Conservation (phyloP, 2,113 vertebrate species). For the Casuarius casuarius region DNA sequence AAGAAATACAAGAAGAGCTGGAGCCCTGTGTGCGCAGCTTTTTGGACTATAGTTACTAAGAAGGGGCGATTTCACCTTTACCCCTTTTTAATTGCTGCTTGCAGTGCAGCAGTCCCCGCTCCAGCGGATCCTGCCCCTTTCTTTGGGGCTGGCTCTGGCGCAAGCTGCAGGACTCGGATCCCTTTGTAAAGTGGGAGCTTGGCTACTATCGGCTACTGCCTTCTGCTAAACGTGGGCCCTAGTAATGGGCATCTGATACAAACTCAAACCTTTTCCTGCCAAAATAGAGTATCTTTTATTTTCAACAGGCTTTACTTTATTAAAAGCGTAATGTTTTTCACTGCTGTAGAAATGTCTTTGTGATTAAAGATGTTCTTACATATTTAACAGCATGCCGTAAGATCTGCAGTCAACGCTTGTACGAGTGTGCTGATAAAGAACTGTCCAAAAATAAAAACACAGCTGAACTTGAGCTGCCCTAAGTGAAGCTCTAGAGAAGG, state of each 20-base stretch:
- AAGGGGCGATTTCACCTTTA: background rate
- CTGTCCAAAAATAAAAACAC: background rate
- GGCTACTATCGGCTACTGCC: background rate
- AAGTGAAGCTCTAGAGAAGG: background rate
- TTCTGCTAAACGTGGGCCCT: background rate
- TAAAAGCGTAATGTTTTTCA: background rate
- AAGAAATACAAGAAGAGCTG: background rate
- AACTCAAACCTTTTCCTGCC: background rate
- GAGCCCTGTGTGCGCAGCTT: background rate
- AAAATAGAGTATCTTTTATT: background rate
- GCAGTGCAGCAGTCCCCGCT: background rate
- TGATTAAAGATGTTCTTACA: background rate
- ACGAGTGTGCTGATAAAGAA: background rate
- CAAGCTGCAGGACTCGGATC: background rate
- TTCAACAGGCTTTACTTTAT: background rate
- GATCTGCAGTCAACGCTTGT: background rate
- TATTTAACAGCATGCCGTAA: background rate
- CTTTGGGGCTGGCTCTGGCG: background rate
- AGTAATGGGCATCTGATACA: background rate
- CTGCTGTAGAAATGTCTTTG: background rate
- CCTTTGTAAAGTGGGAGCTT: background rate
- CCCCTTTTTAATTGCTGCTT: background rate
- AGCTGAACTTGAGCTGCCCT: background rate
- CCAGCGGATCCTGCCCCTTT: background rate
- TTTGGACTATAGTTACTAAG: background rate